phyloP scores from a whole-genome alignment of 2,888 invertebrate genomes.

The Anarsia innoxiella region DNA sequence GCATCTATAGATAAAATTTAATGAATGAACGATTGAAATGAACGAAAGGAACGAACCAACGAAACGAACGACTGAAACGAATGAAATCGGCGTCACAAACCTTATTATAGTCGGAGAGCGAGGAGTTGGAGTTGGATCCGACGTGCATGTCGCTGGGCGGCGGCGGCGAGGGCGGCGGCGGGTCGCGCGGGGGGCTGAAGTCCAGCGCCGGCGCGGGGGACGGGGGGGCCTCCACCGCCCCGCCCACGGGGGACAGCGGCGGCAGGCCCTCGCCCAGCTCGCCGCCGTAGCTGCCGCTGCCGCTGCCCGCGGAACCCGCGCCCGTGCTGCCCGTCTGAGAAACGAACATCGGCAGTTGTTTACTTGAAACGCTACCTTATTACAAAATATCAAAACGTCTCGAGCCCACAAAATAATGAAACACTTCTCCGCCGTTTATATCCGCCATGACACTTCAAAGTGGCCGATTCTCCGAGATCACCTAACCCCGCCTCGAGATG shows the following conservation, averaged over 20 bases:
- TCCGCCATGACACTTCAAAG: no score
- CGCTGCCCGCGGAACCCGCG: constrained; percentile 28
- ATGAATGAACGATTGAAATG: no score
- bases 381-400: no score
- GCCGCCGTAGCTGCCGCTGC: constrained; percentile 73
- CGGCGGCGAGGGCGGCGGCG: constrained; percentile 35
- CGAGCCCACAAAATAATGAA: no score
- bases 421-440: no score
- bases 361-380: no score
- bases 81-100: no score
- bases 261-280: constrained; percentile 86
- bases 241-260: constrained; percentile 87
- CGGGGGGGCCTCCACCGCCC: no score
- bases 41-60: no score
- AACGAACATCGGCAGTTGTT: no score
- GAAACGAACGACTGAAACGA: constrained; percentile 7
- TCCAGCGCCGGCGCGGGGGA: constrained; percentile 83
- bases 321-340: constrained; percentile 27
- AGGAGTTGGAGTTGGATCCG: constrained; percentile 43
- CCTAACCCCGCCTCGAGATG: no score
- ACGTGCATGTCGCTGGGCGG: constrained; percentile 41
- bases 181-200: constrained; percentile 78
- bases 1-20: background rate
- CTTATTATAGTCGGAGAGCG: constrained; percentile 57
- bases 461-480: no score